A percentile compares a stretch with the other conserved stretches of the same genome.
Evolutionary conservation across 1,140 invertebrate genomes (phyloP).

Genomic region (Drosophila insularis): DNA sequence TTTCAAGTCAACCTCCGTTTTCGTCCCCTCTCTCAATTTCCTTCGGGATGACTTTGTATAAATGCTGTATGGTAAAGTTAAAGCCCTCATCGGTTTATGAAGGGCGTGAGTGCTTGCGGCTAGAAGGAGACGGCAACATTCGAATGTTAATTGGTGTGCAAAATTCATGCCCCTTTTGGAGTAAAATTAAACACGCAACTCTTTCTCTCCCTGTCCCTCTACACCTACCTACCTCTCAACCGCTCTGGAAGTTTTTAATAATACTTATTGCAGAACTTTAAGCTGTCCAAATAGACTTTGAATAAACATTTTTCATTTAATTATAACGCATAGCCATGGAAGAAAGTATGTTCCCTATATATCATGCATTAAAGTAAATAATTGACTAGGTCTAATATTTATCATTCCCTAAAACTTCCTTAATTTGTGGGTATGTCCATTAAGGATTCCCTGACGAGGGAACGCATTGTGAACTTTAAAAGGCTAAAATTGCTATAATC

Average conservation of each 20-base stretch:
- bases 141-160: constrained; percentile 11
- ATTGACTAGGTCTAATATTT: no score
- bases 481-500: no score
- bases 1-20: constrained; percentile 16
- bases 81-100: constrained; percentile 32
- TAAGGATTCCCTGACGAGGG: no score
- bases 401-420: no score
- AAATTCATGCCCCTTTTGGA: constrained; percentile 18
- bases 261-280: constrained; percentile 3
- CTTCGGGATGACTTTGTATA: constrained; percentile 47
- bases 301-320: constrained; percentile 3
- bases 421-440: no score
- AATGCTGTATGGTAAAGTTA: constrained; percentile 53
- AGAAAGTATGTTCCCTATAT: neutral
- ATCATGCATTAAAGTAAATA: no score
- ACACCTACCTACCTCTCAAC: no score
- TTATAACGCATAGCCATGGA: neutral
- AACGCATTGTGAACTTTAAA: no score
- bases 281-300: constrained; percentile 8
- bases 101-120: constrained; percentile 33
- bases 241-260: neutral
- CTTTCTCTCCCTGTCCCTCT: neutral
- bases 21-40: neutral
- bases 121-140: constrained; percentile 25
- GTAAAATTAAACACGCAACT: constrained; percentile 30